These are phyloP conservation scores for Temnopleurus reevesii DNA, from an alignment of 53 echinoderm and acorn worm species.

Conservation along the genomic window DNA sequence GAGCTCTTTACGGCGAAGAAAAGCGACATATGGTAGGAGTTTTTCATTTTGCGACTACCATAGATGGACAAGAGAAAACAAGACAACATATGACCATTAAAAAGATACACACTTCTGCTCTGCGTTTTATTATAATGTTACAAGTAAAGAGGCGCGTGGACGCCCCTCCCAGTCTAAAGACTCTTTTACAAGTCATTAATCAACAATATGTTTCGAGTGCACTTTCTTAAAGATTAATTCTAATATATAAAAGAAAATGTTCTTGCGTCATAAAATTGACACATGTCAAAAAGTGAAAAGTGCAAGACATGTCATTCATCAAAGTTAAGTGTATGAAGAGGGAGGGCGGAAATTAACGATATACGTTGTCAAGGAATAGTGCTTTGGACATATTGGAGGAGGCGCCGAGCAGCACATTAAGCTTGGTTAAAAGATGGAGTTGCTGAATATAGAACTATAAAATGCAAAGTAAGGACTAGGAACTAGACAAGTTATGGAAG, in stretches of 20 bases:
- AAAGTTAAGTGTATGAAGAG: no score
- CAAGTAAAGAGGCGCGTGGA: conserved; percentile 27
- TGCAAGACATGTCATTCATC: neutral
- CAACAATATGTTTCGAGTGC: conserved; percentile 4
- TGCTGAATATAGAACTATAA: no score
- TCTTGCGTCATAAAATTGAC: conserved; percentile 17
- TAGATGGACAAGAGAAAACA: neutral
- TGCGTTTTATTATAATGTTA: neutral
- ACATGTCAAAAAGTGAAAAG: conserved; percentile 12
- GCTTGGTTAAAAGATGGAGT: no score
- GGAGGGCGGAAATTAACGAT: no score
- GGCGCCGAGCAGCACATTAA: no score
- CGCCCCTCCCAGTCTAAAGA: neutral
- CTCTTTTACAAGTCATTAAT: conserved; percentile 20
- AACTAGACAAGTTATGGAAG: no score
- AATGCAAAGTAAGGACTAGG: no score
- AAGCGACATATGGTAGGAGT: conserved; percentile 16
- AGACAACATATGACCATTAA: neutral
- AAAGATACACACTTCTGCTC: neutral
- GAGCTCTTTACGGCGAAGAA: neutral
- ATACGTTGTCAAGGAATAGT: no score
- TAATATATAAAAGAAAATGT: neutral
- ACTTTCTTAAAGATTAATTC: neutral
- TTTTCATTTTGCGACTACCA: neutral
- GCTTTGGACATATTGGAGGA: no score